Evolutionary conservation across 2,113 vertebrate species (phyloP), one percentile per base, ranked within the genome.

Genomic region (Callipepla squamata): DNA sequence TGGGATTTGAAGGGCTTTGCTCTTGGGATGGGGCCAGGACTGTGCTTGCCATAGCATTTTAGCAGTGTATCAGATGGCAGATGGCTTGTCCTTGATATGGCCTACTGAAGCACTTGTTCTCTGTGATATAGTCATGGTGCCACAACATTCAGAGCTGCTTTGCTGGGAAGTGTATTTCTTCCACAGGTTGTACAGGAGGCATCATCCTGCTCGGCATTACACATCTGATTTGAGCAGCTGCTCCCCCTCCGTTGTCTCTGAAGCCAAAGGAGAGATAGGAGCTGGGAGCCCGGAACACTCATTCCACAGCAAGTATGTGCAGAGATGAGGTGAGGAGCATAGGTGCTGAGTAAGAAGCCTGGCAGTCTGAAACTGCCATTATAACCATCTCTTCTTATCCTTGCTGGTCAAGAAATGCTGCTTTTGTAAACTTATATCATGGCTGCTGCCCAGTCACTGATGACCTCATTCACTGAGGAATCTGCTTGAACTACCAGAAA

Each of bases 11-110:
- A 89, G 38, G 34, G 26, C 23, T 73, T 80, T 34, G 14, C 9
- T 65, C 4, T 44, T 20, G 70, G 48, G 14, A 5, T 47, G 38
- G 34, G 12, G 18, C 25, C 40, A 67, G 47, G 30, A 20, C 17
- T 68, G 47, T 63, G 22, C 28, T 69, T 61, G 30, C 11, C 68
- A 6, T 51, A 36, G 47, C 14, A 47, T 76, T 68, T 40, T 42
- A 70, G 51, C n/a, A 25, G 22, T 4, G 7, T 10, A 21, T 45
- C 21, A 32, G 57, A 22, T 1, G 0, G 22, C 0, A 0, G 67
- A 58, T 32, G 22, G 13, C 15, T 76, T 89, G 28, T 68, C 22
- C 19, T 7, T 4, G 44, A 4, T 10, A 23, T 0, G 4, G 16
- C 9, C n/a, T 34, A 3, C 48, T 11, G 26, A 63, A 81, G 44